Evolutionary conservation across 2,888 invertebrate genomes (phyloP), one percentile per base, ranked within the genome.

Genomic region (Lepidochrysops patricia): DNA sequence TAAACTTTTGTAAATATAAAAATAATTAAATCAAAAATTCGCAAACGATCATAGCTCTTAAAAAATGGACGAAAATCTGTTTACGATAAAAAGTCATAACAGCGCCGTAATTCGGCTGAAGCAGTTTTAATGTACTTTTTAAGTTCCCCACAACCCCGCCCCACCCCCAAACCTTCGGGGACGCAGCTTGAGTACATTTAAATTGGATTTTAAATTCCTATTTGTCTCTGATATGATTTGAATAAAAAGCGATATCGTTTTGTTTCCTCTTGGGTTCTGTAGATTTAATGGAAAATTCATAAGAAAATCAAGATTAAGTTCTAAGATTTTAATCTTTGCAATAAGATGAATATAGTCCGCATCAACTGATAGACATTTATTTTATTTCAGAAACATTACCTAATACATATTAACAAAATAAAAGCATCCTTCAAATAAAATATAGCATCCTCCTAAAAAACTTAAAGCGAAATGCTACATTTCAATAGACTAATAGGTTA

Each of bases 191-290:
- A 62, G 63, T 63, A 66, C 64, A 67, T 72, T 71, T 69, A 67
- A 72, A 73, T 71, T 70, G 67, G 61, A 68, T 69, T 67, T 69
- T 67, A 70, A 71, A 70, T 67, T 73, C 72, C 70, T 73, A 67
- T 68, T 67, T 69, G 67, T 64, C 61, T 63, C 62, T 63, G 62
- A 69, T 67, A 63, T 61, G 61, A 65, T 58, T 64, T 26, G 27
- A 60, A 62, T 43, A 62, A 59, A 59, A 58, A 58, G 34, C 62
- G 29, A 54, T 54, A 54, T 43, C 56, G 54, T 52, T 26, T 26
- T n/a, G n/a, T 26, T n/a, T 23, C 19, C 50, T 35, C 12, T 32
- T 43, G 32, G 52, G 50, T 52, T 52, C 52, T 27, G 12, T 27
- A 23, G 15, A 37, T 23, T 57, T 15, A 27, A 9, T 15, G 3